Percentiles rank a stretch among this genome's conserved stretches.
Conservation (phyloP, 2,888 invertebrate species). For the Alsophila aescularia region DNA sequence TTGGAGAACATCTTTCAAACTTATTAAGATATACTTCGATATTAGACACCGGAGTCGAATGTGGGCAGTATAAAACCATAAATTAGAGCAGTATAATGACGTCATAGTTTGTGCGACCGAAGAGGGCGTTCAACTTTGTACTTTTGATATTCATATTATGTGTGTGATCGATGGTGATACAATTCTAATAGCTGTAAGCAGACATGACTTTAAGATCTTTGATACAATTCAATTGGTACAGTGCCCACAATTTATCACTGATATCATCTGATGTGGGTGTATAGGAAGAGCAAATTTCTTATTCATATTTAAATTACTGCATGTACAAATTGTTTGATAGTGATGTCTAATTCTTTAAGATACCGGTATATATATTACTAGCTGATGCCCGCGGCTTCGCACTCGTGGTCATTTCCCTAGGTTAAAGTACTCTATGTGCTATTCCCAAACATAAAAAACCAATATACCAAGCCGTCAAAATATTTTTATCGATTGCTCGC, state of each 20-base stretch:
- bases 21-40: neutral
- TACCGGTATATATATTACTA: too few species aligned
- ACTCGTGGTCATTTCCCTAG: too few species aligned
- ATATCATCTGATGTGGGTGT: slow-evolving; percentile 34
- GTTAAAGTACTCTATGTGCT: too few species aligned
- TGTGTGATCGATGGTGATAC: slow-evolving; percentile 48
- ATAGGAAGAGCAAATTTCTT: slow-evolving; percentile 3
- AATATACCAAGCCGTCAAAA: too few species aligned
- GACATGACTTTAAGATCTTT: slow-evolving; percentile 39
- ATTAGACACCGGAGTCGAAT: neutral
- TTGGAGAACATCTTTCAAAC: neutral
- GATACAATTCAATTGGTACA: slow-evolving; percentile 44
- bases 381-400: too few species aligned
- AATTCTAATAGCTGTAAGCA: slow-evolving; percentile 36
- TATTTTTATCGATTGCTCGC: too few species aligned
- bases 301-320: neutral
- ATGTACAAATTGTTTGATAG: neutral
- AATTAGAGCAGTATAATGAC: slow-evolving; percentile 45
- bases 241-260: slow-evolving; percentile 31
- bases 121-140: slow-evolving; percentile 55
- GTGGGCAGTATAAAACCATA: slow-evolving; percentile 45
- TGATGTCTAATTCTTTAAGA: too few species aligned
- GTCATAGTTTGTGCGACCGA: slow-evolving; percentile 43
- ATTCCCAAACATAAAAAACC: too few species aligned
- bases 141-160: slow-evolving; percentile 37